Conservation (phyloP, 2,797 vertebrate species). For the Poecilia velifera region DNA sequence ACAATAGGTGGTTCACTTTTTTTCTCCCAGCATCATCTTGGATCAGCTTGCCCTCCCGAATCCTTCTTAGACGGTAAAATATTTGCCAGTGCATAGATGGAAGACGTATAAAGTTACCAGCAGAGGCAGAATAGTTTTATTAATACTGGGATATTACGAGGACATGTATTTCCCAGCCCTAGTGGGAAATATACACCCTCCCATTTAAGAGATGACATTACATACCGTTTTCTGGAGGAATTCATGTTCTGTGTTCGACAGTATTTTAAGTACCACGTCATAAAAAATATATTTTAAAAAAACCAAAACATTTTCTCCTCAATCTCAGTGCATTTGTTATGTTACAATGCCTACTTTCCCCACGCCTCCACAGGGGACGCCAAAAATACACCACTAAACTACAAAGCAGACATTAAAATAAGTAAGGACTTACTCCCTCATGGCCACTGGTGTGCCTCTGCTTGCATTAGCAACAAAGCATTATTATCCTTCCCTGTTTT, state of each 20-base stretch:
- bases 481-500: constrained; percentile 37
- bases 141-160: constrained; percentile 2
- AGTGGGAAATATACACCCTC: not conserved
- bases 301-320: not conserved
- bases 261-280: not conserved
- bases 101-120: not conserved
- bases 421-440: constrained; percentile 28
- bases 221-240: constrained; percentile 3
- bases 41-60: not conserved
- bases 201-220: constrained; percentile 4
- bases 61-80: not conserved
- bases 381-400: constrained; percentile 26
- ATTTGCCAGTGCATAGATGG: not conserved
- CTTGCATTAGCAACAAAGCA: constrained; percentile 38
- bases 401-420: constrained; percentile 24
- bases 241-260: not conserved
- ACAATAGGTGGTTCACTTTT: not conserved
- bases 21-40: not conserved
- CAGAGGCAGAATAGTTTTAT: not conserved
- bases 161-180: not conserved
- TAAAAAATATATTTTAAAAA: not conserved
- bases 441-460: constrained; percentile 24
- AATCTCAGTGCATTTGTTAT: constrained; percentile 12
- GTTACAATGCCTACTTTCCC: constrained; percentile 15
- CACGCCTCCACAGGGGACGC: constrained; percentile 10